Evolutionary conservation across 2,113 vertebrate genomes (phyloP).

Genomic region (Danionella cerebrum): DNA sequence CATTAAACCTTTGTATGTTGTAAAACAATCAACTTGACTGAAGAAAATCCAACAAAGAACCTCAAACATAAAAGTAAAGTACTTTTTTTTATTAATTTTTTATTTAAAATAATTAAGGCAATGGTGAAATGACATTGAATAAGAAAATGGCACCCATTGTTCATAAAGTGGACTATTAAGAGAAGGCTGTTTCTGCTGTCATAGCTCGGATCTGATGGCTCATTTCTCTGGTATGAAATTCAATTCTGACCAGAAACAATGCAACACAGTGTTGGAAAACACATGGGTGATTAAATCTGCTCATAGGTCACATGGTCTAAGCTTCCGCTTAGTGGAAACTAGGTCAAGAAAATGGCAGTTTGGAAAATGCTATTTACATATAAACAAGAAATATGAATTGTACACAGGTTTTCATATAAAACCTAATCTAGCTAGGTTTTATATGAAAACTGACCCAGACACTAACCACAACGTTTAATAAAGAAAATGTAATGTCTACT

Average conservation of each 20-base stretch:
- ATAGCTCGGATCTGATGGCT: not conserved
- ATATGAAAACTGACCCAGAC: no score
- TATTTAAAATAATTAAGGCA: no score
- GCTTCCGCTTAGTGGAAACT: conserved; percentile 8
- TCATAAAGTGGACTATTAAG: not conserved
- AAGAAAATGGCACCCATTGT: not conserved
- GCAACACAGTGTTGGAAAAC: not conserved
- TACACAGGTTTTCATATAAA: not conserved
- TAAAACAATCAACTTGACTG: no score
- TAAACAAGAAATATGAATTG: not conserved
- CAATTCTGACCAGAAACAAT: not conserved
- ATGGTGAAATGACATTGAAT: no score
- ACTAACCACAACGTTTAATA: no score
- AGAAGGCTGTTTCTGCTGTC: not conserved
- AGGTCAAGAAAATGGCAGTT: not conserved
- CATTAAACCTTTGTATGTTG: no score
- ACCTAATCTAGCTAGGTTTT: no score
- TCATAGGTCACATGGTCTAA: not conserved
- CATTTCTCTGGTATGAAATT: conserved; percentile 18
- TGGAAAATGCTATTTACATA: not conserved
- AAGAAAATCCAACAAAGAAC: no score
- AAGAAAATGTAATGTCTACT: no score
- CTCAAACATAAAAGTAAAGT: no score
- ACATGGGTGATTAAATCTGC: conserved; percentile 8
- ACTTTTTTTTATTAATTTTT: no score